Conservation (phyloP, 2,113 vertebrate species). For the Platanista minor region DNA sequence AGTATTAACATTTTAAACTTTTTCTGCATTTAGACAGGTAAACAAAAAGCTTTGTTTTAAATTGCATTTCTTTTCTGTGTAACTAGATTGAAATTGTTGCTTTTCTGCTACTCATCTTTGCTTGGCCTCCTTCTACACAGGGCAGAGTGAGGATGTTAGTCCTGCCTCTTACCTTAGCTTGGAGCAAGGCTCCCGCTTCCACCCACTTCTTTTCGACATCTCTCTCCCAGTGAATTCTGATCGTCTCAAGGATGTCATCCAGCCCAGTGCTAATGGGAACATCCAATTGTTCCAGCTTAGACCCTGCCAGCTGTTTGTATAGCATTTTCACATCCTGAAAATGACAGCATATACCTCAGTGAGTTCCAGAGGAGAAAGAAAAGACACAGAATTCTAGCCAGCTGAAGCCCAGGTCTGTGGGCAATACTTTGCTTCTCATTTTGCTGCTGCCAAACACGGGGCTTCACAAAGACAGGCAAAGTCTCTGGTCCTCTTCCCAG, state of each 20-base stretch:
- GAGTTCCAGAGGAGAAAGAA: neutral
- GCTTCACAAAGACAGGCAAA: neutral
- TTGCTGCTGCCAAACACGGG: neutral
- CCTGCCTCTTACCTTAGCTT: slow-evolving; percentile 84
- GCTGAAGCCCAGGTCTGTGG: neutral
- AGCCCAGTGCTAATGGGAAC: slow-evolving; percentile 87
- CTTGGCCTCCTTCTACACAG: neutral
- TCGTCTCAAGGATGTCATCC: slow-evolving; percentile 90
- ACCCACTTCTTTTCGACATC: slow-evolving; percentile 88
- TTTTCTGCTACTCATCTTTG: neutral
- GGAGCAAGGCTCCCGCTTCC: slow-evolving; percentile 87
- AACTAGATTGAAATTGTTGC: neutral
- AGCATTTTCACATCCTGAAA: slow-evolving; percentile 90
- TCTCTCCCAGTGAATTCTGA: slow-evolving; percentile 93
- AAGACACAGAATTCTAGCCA: neutral
- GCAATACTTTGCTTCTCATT: neutral
- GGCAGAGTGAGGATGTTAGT: neutral
- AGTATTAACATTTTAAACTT: neutral
- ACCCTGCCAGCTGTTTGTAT: slow-evolving; percentile 91
- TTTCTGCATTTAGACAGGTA: neutral
- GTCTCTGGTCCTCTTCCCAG: neutral
- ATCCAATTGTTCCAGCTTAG: slow-evolving; percentile 87
- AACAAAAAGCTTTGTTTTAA: neutral
- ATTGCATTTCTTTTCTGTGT: neutral
- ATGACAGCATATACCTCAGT: neutral